phyloP scores from a whole-genome alignment of 2,797 vertebrate genomes.

The Acipenser ruthenus region DNA sequence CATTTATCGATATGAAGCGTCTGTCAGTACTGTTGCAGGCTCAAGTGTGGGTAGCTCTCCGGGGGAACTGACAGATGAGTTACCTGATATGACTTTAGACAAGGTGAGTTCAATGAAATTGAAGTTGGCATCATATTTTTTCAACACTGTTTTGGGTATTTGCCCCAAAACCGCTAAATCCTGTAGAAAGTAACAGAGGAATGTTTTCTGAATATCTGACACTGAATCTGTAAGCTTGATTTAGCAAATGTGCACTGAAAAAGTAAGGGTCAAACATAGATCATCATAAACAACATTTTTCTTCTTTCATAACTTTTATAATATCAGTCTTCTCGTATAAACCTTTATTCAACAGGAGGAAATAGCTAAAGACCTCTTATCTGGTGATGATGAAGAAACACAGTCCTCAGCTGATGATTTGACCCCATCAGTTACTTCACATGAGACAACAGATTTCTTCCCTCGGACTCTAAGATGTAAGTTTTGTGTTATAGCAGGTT shows the following conservation, averaged over 20 bases:
- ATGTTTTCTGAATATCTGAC: too few species aligned
- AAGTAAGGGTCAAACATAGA: too few species aligned
- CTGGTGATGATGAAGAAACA: constrained; percentile 92
- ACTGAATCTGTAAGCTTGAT: too few species aligned
- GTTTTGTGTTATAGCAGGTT: constrained; percentile 25
- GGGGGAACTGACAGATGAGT: constrained; percentile 87
- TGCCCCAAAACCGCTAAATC: neutral
- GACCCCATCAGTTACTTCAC: constrained; percentile 90
- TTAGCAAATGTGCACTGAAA: too few species aligned
- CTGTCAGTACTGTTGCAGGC: constrained; percentile 64
- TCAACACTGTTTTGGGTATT: neutral
- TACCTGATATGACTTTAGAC: constrained; percentile 96
- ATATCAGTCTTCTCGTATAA: neutral
- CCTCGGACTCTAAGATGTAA: constrained; percentile 92
- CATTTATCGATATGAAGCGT: constrained; percentile 89
- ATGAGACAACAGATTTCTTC: constrained; percentile 90
- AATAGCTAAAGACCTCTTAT: constrained; percentile 91
- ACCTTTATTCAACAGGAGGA: constrained; percentile 67
- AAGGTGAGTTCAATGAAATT: constrained; percentile 64
- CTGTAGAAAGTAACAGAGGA: neutral
- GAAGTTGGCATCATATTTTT: neutral
- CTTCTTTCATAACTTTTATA: neutral
- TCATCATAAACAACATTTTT: neutral
- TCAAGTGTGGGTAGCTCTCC: constrained; percentile 90
- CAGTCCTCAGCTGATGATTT: constrained; percentile 95